A percentile compares a stretch with the other conserved stretches of the same genome.
phyloP scores from a whole-genome alignment of 2,113 vertebrate genomes.

The Hyaena hyaena region DNA sequence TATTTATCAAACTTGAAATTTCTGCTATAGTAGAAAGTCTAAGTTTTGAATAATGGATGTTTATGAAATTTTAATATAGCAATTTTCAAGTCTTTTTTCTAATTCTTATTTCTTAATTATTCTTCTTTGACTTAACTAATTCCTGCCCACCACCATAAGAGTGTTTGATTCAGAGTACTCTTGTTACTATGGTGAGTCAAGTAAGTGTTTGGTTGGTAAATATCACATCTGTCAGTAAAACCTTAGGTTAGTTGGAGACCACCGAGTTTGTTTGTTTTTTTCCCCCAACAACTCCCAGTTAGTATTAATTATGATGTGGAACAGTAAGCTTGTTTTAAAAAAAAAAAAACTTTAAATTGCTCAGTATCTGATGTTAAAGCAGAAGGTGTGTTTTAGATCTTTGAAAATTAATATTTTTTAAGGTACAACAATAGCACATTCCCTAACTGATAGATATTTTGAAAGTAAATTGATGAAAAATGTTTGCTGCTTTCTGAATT shows the following conservation, averaged over 20 bases:
- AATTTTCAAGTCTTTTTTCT: not conserved
- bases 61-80: slow-evolving; percentile 5
- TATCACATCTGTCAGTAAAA: not conserved
- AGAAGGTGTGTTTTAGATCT: not conserved
- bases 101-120: slow-evolving; percentile 22
- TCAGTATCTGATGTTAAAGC: not conserved
- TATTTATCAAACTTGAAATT: not conserved
- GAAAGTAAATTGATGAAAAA: not conserved
- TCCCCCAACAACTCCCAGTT: not conserved
- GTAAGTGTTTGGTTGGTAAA: not conserved
- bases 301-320: not conserved
- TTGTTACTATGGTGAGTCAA: slow-evolving; percentile 6
- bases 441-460: not conserved
- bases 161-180: not conserved
- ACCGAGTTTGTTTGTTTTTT: not conserved
- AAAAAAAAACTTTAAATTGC: not conserved
- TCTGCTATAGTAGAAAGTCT: not conserved
- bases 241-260: not conserved
- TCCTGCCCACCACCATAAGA: not conserved
- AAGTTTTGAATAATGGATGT: not conserved
- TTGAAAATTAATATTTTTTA: not conserved
- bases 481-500: not conserved
- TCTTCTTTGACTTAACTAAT: not conserved
- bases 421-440: not conserved
- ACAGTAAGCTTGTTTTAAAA: not conserved